Evolutionary conservation across 2,888 invertebrate species (phyloP).

Genomic region (Tachina fera): DNA sequence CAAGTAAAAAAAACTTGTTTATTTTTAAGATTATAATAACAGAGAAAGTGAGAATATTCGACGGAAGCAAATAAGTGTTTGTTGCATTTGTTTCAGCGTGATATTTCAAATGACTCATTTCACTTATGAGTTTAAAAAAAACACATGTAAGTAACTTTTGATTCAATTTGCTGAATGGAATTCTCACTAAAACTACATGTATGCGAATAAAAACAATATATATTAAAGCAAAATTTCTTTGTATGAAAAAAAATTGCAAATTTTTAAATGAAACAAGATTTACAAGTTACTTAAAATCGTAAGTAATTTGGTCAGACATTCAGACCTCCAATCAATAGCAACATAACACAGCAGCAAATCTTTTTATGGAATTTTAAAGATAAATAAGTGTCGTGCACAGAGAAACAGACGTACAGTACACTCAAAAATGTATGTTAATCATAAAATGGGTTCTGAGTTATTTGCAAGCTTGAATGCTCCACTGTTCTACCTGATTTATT

Average conservation of each 20-base stretch:
- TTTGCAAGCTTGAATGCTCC: not conserved
- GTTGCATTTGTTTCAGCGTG: conserved; percentile 14
- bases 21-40: not conserved
- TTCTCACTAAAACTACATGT: conserved; percentile 26
- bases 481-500: too few species aligned
- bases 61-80: conserved; percentile 39
- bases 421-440: conserved; percentile 21
- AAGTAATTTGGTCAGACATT: conserved; percentile 10
- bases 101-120: conserved; percentile 42
- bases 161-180: conserved; percentile 25
- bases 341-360: conserved; percentile 10
- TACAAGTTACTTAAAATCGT: not conserved
- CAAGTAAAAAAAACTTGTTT: too few species aligned
- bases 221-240: not conserved
- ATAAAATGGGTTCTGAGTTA: not conserved
- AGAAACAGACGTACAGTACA: not conserved
- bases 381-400: conserved; percentile 23
- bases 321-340: conserved; percentile 14
- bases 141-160: not conserved
- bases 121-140: not conserved
- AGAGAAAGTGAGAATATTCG: conserved; percentile 45
- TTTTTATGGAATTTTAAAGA: conserved; percentile 14
- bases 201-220: not conserved
- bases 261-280: conserved; percentile 21
- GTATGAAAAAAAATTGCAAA: conserved; percentile 22